Evolutionary conservation across 2,797 vertebrate species (phyloP), one percentile per base, ranked within the genome.

Genomic region (Channallabes apus): DNA sequence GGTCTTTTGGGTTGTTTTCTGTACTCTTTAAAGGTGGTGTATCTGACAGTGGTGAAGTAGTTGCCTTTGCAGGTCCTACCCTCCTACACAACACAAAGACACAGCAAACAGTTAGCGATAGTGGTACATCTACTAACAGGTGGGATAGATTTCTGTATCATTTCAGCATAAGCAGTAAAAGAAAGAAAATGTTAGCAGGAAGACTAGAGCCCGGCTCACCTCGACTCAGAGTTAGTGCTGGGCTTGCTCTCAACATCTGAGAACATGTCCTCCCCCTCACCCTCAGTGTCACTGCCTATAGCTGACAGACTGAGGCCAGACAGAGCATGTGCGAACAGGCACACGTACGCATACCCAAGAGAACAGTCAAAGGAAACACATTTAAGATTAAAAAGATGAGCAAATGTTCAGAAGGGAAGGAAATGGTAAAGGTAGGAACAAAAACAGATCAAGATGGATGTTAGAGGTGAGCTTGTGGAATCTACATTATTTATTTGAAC

Each of bases 31-130:
- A 27, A 0, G 91, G 91, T 0, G 92, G 92, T 0, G 88, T 88
- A 68, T 96, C 94, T 2, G 92, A 91, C 86, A 92, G 90, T 0
- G 93, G 93, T 20, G 91, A 90, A 18, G 92, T 91, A 14, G 94
- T 92, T 38, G 75, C 65, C 84, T 92, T 94, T 6, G 92, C 86
- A 0, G 88, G 56, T 35, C 95, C 95, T 67, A 85, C 89, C 90
- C 94, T 96, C 96, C 97, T 98, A 83, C 11, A 90, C 78, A 67
- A 75, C 17, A 87, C 67, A 5, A 51, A 89, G 75, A 75, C 18
- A 82, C 84, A 17, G 0, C 17, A 85, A 41, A 14, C 6, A 41
- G n/a, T 84, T 62, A 80, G 24, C 4, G 12, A 29, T 22, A 46
- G 75, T 38, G 9, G 22, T 12, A 38, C 20, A 29, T 54, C 46